These are phyloP conservation scores for Xiphophorus birchmanni DNA, from an alignment of 2,797 vertebrate genomes.

Conservation along the genomic window DNA sequence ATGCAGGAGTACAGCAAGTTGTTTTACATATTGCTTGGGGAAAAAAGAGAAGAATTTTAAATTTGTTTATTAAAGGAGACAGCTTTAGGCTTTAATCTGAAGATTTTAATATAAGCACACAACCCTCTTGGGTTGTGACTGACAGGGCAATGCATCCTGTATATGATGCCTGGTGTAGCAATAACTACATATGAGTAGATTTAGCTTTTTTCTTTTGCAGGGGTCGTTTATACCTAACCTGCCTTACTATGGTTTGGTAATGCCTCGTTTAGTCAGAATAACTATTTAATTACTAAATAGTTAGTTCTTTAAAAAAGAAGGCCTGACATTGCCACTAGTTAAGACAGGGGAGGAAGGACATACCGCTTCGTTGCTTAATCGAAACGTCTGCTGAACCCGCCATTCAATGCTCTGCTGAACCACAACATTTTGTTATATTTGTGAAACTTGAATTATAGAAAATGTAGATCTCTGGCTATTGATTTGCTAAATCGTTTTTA, in stretches of 20 bases:
- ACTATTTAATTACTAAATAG: not conserved
- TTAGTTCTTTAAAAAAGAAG: not conserved
- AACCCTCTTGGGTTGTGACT: not conserved
- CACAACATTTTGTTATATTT: not conserved
- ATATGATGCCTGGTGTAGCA: conserved; percentile 1
- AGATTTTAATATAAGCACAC: conserved; percentile 3
- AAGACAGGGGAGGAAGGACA: not conserved
- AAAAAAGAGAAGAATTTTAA: not conserved
- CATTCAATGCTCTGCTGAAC: not conserved
- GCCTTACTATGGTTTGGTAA: not conserved
- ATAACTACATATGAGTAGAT: not conserved
- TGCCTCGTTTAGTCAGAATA: not conserved
- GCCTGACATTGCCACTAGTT: too few species aligned
- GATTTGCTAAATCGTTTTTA: not conserved
- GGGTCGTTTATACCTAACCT: not conserved
- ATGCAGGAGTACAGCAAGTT: conserved; percentile 22
- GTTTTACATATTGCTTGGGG: conserved; percentile 6
- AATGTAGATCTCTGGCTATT: not conserved
- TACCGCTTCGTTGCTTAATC: too few species aligned
- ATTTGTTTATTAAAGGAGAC: not conserved
- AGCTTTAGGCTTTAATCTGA: conserved; percentile 8
- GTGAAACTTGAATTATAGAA: not conserved
- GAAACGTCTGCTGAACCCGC: too few species aligned
- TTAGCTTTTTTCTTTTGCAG: not conserved
- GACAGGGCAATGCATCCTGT: not conserved